These are phyloP conservation scores for Chironomus tepperi DNA, from an alignment of 1,140 invertebrate species.

Conservation along the genomic window DNA sequence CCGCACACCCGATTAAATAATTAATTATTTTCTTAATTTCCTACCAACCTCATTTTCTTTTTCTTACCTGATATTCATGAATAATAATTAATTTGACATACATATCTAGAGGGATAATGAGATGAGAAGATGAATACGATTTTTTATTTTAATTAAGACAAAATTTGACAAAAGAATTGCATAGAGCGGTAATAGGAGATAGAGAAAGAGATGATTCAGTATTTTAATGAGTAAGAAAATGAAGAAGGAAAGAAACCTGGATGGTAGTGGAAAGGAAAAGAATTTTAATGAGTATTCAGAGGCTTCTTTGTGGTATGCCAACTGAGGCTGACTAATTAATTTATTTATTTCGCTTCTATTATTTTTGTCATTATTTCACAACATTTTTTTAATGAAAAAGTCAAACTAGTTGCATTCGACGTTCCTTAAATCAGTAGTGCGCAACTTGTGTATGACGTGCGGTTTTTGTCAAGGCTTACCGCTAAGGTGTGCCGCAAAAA, in stretches of 20 bases:
- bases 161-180: not conserved
- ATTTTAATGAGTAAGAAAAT: not conserved
- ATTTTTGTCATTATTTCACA: not conserved
- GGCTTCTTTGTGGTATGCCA: not conserved
- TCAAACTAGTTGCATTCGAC: too few species aligned
- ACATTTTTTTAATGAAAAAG: too few species aligned
- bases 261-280: not conserved
- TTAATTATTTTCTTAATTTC: too few species aligned
- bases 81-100: constrained; percentile 3
- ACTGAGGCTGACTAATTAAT: not conserved
- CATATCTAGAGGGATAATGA: not conserved
- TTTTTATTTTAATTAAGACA: not conserved
- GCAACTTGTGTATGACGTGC: too few species aligned
- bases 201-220: not conserved
- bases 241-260: not conserved
- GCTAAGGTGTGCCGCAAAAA: too few species aligned
- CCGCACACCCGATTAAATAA: too few species aligned
- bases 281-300: not conserved
- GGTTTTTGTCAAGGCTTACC: too few species aligned
- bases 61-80: not conserved
- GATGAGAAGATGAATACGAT: not conserved
- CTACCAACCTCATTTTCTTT: not conserved
- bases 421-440: too few species aligned
- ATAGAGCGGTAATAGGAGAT: too few species aligned
- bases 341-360: not conserved